Base-by-base conservation (phyloP, 2,113 vertebrate species). In the Micronycteris hirsuta region DNA sequence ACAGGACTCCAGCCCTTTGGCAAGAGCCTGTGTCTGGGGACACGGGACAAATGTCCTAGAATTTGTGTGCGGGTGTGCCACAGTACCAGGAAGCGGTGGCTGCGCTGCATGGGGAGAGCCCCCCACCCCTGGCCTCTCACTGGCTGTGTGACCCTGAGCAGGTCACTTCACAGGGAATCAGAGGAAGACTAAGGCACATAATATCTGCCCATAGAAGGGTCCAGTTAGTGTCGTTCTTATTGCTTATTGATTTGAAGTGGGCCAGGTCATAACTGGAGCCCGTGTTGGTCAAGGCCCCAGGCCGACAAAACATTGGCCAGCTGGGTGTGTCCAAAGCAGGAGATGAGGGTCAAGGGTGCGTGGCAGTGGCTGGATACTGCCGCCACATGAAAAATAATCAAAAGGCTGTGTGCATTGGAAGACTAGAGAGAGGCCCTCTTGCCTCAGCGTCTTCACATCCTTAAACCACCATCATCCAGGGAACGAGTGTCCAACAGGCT, bases 31-130 rank as follows among this genome's bases (percentile, higher is more conserved):
- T 43, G n/a, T 45, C 36, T 22, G 33, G 36, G 68, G 61, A 24
- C 28, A n/a, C 0, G 2, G n/a, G 49, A 77, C 10, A 26, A 2
- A 12, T 12, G 31, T 14, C 52, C 45, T 10, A 0, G 36, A 43
- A 61, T 70, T 65, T 31, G 26, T 24, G 17, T 61, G 24, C 16
- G 38, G 22, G 26, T 20, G 1, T 38, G 13, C 24, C 3, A 1
- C 41, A 36, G 65, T 52, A 14, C 41, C 38, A 13, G 58, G 43
- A 56, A 41, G 6, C 70, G n/a, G 78, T 52, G 24, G 19, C 9
- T 14, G 4, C 28, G 10, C 4, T 0, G 0, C 11, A 15, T n/a
- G 28, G 33, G 10, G 26, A 80, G 5, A 41, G 24, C 36, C 58
- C 11, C 11, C 24, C 10, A 71, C 22, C 22, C 17, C 20, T 95